These are phyloP conservation scores for Temnothorax unifasciatus DNA, from an alignment of 2,888 invertebrate genomes.

Conservation along the genomic window DNA sequence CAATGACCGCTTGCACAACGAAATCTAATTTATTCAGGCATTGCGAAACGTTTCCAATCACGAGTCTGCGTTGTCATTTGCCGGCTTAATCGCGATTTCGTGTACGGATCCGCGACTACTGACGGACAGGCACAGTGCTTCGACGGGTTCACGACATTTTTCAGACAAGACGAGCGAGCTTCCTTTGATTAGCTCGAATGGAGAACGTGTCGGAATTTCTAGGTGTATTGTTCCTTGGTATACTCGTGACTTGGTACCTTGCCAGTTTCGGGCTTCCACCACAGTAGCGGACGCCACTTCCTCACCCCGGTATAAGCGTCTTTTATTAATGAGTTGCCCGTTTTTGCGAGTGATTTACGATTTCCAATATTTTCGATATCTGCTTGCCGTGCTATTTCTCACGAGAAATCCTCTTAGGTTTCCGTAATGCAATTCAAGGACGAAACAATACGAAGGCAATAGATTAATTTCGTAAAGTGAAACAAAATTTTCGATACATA, in stretches of 20 bases:
- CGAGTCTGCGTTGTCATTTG: background rate
- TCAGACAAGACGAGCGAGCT: slow-evolving; percentile 26
- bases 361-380: slow-evolving; percentile 60
- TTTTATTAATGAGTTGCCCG: slow-evolving; percentile 74
- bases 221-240: slow-evolving; percentile 71
- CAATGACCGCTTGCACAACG: background rate
- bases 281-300: slow-evolving; percentile 47
- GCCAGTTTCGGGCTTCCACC: slow-evolving; percentile 70
- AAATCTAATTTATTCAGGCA: slow-evolving; percentile 7
- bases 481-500: background rate
- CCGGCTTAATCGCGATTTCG: slow-evolving; percentile 32
- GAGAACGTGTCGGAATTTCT: slow-evolving; percentile 69
- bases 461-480: background rate
- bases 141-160: slow-evolving; percentile 56
- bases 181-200: slow-evolving; percentile 61
- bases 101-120: background rate
- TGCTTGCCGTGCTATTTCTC: slow-evolving; percentile 14
- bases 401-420: background rate
- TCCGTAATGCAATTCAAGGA: background rate
- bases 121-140: background rate
- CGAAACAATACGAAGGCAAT: background rate
- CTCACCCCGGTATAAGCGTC: slow-evolving; percentile 57
- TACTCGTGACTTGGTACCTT: slow-evolving; percentile 75
- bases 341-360: slow-evolving; percentile 73
- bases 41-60: background rate